Evolutionary conservation across 2,888 invertebrate species (phyloP).

Genomic region (Arge pagana): DNA sequence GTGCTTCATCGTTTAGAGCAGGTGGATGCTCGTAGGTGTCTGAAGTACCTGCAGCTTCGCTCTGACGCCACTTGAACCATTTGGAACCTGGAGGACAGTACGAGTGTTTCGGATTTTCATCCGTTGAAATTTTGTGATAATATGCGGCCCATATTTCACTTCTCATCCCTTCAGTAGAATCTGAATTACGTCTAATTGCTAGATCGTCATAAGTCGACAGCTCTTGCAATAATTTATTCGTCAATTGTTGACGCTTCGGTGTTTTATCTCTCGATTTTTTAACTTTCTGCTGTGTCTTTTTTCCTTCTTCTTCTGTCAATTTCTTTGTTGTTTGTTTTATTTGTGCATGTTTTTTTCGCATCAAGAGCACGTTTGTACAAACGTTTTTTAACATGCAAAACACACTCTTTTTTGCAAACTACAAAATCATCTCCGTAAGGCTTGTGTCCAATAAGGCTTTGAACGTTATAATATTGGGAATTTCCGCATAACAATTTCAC

Average conservation of each 20-base stretch:
- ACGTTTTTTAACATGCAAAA: conserved; percentile 25
- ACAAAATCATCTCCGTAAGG: background rate
- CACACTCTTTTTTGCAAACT: conserved; percentile 18
- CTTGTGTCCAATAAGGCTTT: no score
- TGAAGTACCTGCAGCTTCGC: conserved; percentile 25
- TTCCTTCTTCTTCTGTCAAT: no score
- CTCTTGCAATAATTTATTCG: conserved; percentile 30
- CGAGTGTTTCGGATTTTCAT: conserved; percentile 30
- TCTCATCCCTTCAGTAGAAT: conserved; percentile 25
- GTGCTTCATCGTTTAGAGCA: conserved; percentile 20
- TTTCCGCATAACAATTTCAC: no score
- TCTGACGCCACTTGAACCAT: background rate
- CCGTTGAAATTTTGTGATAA: conserved; percentile 30
- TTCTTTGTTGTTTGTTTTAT: conserved; percentile 8
- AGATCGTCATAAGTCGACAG: conserved; percentile 35
- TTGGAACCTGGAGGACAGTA: conserved; percentile 23
- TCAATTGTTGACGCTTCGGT: conserved; percentile 20
- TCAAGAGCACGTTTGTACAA: conserved; percentile 19
- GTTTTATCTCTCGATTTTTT: background rate
- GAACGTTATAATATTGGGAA: no score
- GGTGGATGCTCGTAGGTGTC: conserved; percentile 25
- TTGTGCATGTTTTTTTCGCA: conserved; percentile 13
- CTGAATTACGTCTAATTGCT: conserved; percentile 35
- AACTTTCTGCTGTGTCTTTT: background rate
- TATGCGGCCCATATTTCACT: conserved; percentile 29